phyloP scores from a whole-genome alignment of 2,888 invertebrate genomes.

The Cyaniris semiargus region DNA sequence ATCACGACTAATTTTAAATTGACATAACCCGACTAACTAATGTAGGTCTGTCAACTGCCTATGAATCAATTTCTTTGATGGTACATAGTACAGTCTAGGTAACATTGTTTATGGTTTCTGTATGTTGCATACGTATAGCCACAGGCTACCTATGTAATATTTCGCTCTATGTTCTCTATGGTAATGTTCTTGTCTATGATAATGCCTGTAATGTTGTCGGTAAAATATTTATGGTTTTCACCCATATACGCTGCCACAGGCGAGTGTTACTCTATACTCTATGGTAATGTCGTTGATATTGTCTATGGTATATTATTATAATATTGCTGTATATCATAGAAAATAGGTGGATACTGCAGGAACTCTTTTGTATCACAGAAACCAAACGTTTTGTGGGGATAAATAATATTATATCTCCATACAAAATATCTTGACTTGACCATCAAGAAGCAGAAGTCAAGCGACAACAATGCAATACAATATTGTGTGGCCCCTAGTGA shows the following conservation, averaged over 20 bases:
- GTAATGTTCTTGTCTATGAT: background rate
- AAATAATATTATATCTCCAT: too few relatives aligned
- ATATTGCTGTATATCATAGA: background rate
- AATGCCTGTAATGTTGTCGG: background rate
- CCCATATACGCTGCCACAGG: constrained; percentile 40
- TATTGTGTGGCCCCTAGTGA: too few relatives aligned
- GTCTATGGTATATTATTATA: constrained; percentile 43
- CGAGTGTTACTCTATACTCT: constrained; percentile 43
- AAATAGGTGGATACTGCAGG: background rate
- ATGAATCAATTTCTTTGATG: too few relatives aligned
- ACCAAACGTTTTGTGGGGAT: too few relatives aligned
- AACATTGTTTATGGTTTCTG: background rate
- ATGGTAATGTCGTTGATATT: constrained; percentile 42
- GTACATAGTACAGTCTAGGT: too few relatives aligned
- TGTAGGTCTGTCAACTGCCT: too few relatives aligned
- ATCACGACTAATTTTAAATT: too few relatives aligned
- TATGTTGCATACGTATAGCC: background rate
- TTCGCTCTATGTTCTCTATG: constrained; percentile 35
- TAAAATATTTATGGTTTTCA: constrained; percentile 5
- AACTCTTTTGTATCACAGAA: too few relatives aligned
- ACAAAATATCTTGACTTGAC: too few relatives aligned
- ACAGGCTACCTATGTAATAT: constrained; percentile 8
- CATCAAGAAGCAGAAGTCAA: too few relatives aligned
- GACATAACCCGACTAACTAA: too few relatives aligned
- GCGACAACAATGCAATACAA: too few relatives aligned